Percentiles rank a stretch among this genome's conserved stretches.
Conservation (phyloP, 2,888 invertebrate species). For the Megastigmus dorsalis region DNA sequence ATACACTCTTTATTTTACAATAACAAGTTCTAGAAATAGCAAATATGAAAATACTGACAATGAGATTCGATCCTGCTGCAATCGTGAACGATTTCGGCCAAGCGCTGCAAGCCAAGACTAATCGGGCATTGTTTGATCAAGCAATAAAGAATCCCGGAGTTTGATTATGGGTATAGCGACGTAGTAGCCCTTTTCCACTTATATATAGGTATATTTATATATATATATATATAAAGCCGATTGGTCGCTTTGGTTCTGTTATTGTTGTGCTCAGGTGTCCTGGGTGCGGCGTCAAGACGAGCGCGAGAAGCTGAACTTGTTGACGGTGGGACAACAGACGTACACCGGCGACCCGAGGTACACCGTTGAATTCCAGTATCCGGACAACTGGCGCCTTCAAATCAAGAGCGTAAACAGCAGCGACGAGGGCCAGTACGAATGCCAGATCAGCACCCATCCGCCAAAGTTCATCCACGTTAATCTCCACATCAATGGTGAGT, state of each 20-base stretch:
- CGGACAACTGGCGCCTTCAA: slow-evolving; percentile 77
- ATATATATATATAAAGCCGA: too few relatives aligned
- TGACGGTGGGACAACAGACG: slow-evolving; percentile 81
- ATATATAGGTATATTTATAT: too few relatives aligned
- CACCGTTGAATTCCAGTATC: slow-evolving; percentile 76
- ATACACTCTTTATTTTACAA: too few relatives aligned
- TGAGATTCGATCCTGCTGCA: too few relatives aligned
- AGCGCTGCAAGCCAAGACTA: too few relatives aligned
- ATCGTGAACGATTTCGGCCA: too few relatives aligned
- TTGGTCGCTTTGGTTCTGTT: not conserved
- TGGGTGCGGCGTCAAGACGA: slow-evolving; percentile 81
- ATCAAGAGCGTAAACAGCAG: slow-evolving; percentile 75
- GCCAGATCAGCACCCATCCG: slow-evolving; percentile 77
- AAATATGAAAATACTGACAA: too few relatives aligned
- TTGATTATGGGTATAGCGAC: not conserved
- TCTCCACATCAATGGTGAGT: slow-evolving; percentile 74
- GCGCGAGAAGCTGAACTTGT: slow-evolving; percentile 79
- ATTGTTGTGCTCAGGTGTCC: slow-evolving; percentile 77
- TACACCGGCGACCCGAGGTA: slow-evolving; percentile 80
- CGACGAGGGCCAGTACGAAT: slow-evolving; percentile 76
- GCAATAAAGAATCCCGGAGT: slow-evolving; percentile 25
- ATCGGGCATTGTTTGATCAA: slow-evolving; percentile 23
- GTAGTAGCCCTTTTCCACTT: not conserved
- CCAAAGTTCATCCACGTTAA: slow-evolving; percentile 76
- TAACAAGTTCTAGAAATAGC: too few relatives aligned